Percentiles rank a stretch among this genome's conserved stretches.
phyloP scores from a whole-genome alignment of 2,888 invertebrate species.

The Polia nebulosa region DNA sequence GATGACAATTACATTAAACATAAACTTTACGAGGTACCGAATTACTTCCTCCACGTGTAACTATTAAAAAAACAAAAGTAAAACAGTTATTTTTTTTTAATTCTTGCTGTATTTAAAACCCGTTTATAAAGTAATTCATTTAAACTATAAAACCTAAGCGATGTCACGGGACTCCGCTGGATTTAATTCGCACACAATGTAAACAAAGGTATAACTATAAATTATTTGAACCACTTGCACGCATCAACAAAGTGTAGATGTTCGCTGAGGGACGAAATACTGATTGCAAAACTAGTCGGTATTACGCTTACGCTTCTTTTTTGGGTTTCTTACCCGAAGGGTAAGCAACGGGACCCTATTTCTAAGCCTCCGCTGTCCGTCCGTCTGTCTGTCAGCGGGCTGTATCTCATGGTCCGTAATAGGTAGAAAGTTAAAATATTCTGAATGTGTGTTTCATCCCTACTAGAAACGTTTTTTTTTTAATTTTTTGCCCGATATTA shows the following conservation, averaged over 20 bases:
- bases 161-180: conserved; percentile 8
- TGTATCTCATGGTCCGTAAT: too few relatives aligned
- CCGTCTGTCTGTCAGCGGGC: too few relatives aligned
- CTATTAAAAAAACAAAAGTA: not conserved
- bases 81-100: not conserved
- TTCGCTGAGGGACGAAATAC: too few relatives aligned
- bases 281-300: too few relatives aligned
- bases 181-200: not conserved
- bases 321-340: too few relatives aligned
- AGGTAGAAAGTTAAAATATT: too few relatives aligned
- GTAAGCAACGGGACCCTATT: too few relatives aligned
- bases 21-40: not conserved
- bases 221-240: conserved; percentile 19
- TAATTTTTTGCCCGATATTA: too few relatives aligned
- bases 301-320: too few relatives aligned
- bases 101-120: conserved; percentile 15
- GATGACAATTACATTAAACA: conserved; percentile 1
- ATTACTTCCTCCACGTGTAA: not conserved
- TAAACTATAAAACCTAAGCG: not conserved
- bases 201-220: conserved; percentile 49
- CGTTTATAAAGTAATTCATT: conserved; percentile 17
- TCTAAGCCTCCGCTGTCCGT: too few relatives aligned
- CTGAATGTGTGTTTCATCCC: too few relatives aligned
- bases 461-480: too few relatives aligned
- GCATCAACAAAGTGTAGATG: conserved; percentile 1